These are phyloP conservation scores for Phoxinus phoxinus DNA, from an alignment of 2,113 vertebrate species.

Conservation along the genomic window DNA sequence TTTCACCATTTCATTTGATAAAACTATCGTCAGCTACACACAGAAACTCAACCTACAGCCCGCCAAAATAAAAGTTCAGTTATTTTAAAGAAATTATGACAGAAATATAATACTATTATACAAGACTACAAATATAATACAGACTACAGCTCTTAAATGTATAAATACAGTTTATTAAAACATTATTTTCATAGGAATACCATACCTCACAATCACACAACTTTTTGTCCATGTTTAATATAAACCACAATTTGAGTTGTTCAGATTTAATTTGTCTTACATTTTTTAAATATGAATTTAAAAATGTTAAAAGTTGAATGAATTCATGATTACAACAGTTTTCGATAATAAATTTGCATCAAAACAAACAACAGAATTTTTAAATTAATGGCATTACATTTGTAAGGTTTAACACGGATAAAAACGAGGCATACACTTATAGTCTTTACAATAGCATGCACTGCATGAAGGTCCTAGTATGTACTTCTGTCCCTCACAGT, in stretches of 20 bases:
- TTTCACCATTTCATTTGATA: not conserved
- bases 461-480: too few relatives aligned
- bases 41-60: not conserved
- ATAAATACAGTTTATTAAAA: not conserved
- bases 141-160: not conserved
- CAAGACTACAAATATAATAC: too few relatives aligned
- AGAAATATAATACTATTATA: not conserved
- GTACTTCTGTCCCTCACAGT: too few relatives aligned
- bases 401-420: too few relatives aligned
- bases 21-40: not conserved
- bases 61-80: not conserved
- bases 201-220: too few relatives aligned
- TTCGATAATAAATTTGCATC: not conserved
- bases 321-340: not conserved
- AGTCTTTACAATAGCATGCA: too few relatives aligned
- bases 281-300: not conserved
- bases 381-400: not conserved
- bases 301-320: not conserved
- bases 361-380: not conserved
- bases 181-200: not conserved
- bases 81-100: not conserved
- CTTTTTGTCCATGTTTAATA: not conserved
- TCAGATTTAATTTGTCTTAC: not conserved
- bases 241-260: not conserved
- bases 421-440: too few relatives aligned